Evolutionary conservation across 2,888 invertebrate species (phyloP), one percentile per base, ranked within the genome.

Genomic region (Rhopalosiphum nymphaeae): DNA sequence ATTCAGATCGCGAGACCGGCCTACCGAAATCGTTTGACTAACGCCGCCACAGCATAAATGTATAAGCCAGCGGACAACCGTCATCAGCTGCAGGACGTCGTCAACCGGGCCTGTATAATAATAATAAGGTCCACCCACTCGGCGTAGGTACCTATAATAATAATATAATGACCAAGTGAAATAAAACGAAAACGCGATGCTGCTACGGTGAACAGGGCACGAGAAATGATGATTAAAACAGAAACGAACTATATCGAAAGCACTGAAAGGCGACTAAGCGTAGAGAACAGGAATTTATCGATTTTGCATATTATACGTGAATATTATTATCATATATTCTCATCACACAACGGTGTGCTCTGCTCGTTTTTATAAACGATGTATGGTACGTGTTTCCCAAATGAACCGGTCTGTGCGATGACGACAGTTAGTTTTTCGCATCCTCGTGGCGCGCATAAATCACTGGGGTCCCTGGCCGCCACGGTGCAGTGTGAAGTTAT

Each of bases 1-100:
- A 86, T 86, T 86, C 86, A n/a, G 29, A 26, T 29, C 29, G 86
- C 85, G 36, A 61, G 61, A 29, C 44, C 42, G 13, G 46, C 46
- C 46, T 29, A 86, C 86, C 44, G 86, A 44, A 29, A 86, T 86
- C 86, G 44, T 86, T 86, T 86, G 86, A 86, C 86, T 29, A 29
- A 29, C 85, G 85, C 44, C 44, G 86, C 46, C 16, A 16, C 5
- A 25, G 86, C 46, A 36, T 21, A 36, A 36, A 78, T 21, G 26
- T 11, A n/a, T 78, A 36, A 36, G 78, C 78, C 78, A 36, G 9
- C 78, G 78, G 36, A 42, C 78, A 78, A 78, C 36, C 21, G 78
- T 78, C 78, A n/a, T n/a, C 67, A n/a, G 67, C 67, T n/a, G n/a
- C 67, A 16, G 67, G n/a, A 67, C 67, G 67, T n/a, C 67, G 36